Conservation (phyloP, 2,113 vertebrate species). For the Tychaedon coryphoeus region DNA sequence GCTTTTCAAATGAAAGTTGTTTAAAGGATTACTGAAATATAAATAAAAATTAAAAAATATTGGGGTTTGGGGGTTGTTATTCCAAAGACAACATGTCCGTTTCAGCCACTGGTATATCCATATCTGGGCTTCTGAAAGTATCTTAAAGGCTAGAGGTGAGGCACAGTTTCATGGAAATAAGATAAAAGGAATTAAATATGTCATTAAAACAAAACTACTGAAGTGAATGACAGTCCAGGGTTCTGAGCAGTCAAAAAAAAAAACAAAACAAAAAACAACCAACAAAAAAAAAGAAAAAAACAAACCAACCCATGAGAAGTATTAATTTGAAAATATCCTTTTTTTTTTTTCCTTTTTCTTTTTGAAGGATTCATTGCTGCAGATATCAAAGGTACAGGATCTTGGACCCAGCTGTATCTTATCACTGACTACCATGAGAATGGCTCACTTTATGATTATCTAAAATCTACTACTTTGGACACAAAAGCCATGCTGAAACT, state of each 20-base stretch:
- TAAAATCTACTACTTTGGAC: constrained; percentile 93
- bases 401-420: constrained; percentile 96
- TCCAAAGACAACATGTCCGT: neutral
- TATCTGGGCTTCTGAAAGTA: neutral
- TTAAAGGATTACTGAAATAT: neutral
- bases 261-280: too few species aligned
- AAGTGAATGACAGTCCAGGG: neutral
- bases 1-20: neutral
- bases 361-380: constrained; percentile 92
- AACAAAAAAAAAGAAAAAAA: neutral
- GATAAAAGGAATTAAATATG: neutral
- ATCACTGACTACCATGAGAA: constrained; percentile 98
- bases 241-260: neutral
- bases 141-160: neutral
- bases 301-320: neutral
- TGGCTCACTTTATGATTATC: constrained; percentile 93
- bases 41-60: neutral
- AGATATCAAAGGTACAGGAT: constrained; percentile 97
- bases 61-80: neutral
- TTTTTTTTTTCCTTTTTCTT: neutral
- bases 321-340: neutral
- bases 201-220: neutral
- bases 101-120: neutral
- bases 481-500: constrained; percentile 89
- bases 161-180: neutral